These are phyloP conservation scores for Lucilia cuprina DNA, from an alignment of 1,140 invertebrate species.

Conservation along the genomic window DNA sequence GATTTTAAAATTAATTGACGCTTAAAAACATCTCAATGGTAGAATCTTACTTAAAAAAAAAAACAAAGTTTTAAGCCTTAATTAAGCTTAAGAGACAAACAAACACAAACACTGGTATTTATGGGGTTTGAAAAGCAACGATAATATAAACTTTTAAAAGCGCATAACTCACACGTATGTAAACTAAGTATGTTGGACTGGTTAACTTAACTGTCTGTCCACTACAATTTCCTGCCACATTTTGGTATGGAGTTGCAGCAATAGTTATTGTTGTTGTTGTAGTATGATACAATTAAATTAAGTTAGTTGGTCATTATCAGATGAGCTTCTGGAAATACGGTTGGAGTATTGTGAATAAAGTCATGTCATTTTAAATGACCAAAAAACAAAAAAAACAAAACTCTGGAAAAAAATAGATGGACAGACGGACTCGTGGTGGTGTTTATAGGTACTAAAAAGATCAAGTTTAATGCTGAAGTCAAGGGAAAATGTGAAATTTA, in stretches of 20 bases:
- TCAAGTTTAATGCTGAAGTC: neutral
- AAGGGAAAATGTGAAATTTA: neutral
- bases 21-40: constrained; percentile 31
- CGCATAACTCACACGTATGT: constrained; percentile 17
- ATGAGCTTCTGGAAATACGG: constrained; percentile 34
- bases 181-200: neutral
- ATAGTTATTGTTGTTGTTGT: neutral
- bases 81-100: neutral
- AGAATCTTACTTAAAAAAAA: constrained; percentile 15
- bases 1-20: constrained; percentile 30
- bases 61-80: constrained; percentile 5
- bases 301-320: constrained; percentile 35
- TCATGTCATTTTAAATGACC: constrained; percentile 27
- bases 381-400: neutral
- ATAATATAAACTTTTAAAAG: constrained; percentile 16
- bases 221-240: neutral
- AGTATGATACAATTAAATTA: constrained; percentile 30
- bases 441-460: constrained; percentile 6
- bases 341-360: neutral
- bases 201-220: no score
- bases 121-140: neutral
- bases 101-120: neutral
- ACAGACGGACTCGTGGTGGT: neutral
- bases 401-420: neutral
- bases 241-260: neutral